A percentile compares a stretch with the other conserved stretches of the same genome.
phyloP scores from a whole-genome alignment of 2,797 vertebrate genomes.

The Hippocampus kuda region DNA sequence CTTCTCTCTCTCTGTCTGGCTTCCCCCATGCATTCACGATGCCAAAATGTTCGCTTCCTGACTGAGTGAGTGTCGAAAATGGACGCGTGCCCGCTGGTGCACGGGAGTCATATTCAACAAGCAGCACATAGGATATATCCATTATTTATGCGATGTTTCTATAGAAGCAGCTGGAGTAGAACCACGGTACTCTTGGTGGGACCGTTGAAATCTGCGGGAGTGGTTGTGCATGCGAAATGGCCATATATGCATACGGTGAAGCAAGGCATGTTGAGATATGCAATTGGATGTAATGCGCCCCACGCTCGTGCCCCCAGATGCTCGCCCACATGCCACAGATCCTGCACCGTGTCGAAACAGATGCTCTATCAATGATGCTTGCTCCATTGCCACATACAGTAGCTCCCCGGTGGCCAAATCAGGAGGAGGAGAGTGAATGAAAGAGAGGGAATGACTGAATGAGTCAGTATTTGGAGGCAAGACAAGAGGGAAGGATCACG shows the following conservation, averaged over 20 bases:
- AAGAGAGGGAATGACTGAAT: constrained; percentile 38
- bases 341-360: constrained; percentile 62
- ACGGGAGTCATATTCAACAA: constrained; percentile 36
- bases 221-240: constrained; percentile 43
- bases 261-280: constrained; percentile 62
- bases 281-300: constrained; percentile 64
- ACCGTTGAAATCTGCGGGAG: constrained; percentile 33
- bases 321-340: constrained; percentile 64
- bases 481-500: constrained; percentile 45
- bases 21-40: constrained; percentile 42
- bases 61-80: constrained; percentile 45
- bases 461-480: constrained; percentile 47
- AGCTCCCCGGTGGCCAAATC: constrained; percentile 56
- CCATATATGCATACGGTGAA: constrained; percentile 44
- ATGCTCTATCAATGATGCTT: constrained; percentile 66
- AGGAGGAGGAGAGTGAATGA: constrained; percentile 46
- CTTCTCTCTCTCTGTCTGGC: constrained; percentile 45
- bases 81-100: constrained; percentile 38
- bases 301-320: constrained; percentile 62
- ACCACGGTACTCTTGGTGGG: constrained; percentile 23
- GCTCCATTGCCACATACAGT: constrained; percentile 55
- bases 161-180: constrained; percentile 25
- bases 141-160: constrained; percentile 34
- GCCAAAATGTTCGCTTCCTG: constrained; percentile 49
- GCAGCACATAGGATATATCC: constrained; percentile 17